Conservation (phyloP, 1,140 invertebrate genomes). For the Drosophila orosa region DNA sequence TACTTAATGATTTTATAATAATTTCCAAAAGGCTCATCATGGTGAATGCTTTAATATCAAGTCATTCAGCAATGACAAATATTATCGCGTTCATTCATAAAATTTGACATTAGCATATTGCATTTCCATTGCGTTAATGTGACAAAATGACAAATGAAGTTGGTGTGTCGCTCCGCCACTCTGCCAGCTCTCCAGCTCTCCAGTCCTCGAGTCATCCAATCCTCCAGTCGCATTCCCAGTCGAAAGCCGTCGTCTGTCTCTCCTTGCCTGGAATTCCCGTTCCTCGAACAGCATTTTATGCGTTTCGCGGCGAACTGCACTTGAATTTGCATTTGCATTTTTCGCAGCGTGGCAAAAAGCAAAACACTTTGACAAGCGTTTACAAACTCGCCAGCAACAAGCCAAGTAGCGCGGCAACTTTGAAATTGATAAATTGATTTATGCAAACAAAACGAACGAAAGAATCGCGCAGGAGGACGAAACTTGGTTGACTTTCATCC, state of each 20-base stretch:
- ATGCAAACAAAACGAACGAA: conserved; percentile 62
- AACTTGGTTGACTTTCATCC: conserved; percentile 48
- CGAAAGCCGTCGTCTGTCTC: conserved; percentile 47
- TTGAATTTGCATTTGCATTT: conserved; percentile 65
- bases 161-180: conserved; percentile 27
- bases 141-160: conserved; percentile 82
- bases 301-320: conserved; percentile 71
- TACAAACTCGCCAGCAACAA: conserved; percentile 69
- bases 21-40: neutral
- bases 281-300: conserved; percentile 56
- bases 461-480: conserved; percentile 11
- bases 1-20: neutral
- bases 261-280: conserved; percentile 12
- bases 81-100: conserved; percentile 75
- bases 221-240: conserved; percentile 27
- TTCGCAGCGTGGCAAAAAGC: conserved; percentile 53
- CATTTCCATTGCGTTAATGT: conserved; percentile 82
- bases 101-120: conserved; percentile 82
- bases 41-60: conserved; percentile 53
- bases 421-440: conserved; percentile 83
- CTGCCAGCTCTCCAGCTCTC: neutral
- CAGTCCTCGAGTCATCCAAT: conserved; percentile 4
- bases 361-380: conserved; percentile 81
- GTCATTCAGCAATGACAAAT: conserved; percentile 49
- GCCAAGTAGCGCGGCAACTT: conserved; percentile 63